Conservation (phyloP, 92 coral and sea anemone genomes). For the Chrysogorgia sp. region DNA sequence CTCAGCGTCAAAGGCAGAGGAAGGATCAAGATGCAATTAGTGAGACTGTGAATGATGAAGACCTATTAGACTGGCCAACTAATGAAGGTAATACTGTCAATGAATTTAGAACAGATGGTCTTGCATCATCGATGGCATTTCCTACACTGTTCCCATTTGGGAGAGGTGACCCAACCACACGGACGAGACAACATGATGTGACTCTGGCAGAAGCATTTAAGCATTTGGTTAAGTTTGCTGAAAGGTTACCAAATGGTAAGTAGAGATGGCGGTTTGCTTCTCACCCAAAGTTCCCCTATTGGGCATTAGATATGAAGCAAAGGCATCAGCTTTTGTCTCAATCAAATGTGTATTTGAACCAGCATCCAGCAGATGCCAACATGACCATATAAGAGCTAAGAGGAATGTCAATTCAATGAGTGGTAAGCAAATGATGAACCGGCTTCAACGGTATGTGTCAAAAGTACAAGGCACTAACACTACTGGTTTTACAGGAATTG, state of each 20-base stretch:
- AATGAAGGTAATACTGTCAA: too few species aligned
- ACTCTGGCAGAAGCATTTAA: slow-evolving; percentile 12
- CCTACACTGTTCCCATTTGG: too few species aligned
- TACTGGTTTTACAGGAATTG: too few species aligned
- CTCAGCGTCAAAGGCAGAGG: slow-evolving; percentile 22
- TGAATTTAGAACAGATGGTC: too few species aligned
- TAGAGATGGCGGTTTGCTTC: slow-evolving; percentile 14
- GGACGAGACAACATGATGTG: slow-evolving; percentile 11
- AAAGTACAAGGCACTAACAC: too few species aligned
- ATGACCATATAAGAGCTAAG: slow-evolving; percentile 16
- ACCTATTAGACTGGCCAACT: too few species aligned
- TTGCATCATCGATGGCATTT: slow-evolving; percentile 1
- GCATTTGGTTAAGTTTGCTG: slow-evolving; percentile 18
- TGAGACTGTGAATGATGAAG: too few species aligned
- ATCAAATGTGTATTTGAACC: slow-evolving; percentile 5
- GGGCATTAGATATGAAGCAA: slow-evolving; percentile 24
- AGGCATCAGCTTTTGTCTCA: slow-evolving; percentile 25
- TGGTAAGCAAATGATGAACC: slow-evolving; percentile 1
- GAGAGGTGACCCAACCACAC: background rate
- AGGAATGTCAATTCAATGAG: background rate
- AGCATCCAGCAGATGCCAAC: slow-evolving; percentile 36
- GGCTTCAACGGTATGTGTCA: slow-evolving; percentile 6
- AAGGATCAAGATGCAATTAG: slow-evolving; percentile 7
- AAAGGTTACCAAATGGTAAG: slow-evolving; percentile 23
- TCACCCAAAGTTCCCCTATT: slow-evolving; percentile 12